phyloP scores from a whole-genome alignment of 2,888 invertebrate species.

The Petrolisthes manimaculis region DNA sequence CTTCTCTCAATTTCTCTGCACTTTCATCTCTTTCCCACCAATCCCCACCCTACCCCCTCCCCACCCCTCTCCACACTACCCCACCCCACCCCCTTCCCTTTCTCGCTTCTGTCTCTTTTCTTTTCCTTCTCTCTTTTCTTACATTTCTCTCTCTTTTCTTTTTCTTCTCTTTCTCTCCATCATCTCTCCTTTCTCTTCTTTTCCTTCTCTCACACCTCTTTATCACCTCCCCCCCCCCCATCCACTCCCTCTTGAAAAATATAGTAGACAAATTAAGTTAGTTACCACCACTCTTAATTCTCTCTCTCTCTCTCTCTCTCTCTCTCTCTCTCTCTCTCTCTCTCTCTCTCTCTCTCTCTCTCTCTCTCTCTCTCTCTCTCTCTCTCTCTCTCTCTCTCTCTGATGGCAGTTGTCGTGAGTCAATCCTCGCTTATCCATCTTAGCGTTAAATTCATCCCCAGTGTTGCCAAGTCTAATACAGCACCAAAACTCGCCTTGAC shows the following conservation, averaged over 20 bases:
- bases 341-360: background rate
- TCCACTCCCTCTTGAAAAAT: background rate
- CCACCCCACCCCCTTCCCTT: background rate
- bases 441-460: too few species aligned
- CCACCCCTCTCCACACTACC: background rate
- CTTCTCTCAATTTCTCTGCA: background rate
- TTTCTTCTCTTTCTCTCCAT: constrained; percentile 9
- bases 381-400: background rate
- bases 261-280: background rate
- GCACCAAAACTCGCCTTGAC: too few species aligned
- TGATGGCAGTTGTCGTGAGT: background rate
- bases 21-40: background rate
- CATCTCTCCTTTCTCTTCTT: background rate
- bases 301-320: background rate
- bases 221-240: background rate
- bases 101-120: background rate
- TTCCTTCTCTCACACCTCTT: background rate
- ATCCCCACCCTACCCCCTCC: background rate
- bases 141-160: background rate
- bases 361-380: background rate
- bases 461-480: too few species aligned
- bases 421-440: too few species aligned
- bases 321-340: background rate
- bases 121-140: background rate
- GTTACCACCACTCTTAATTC: background rate